A percentile compares a stretch with the other conserved stretches of the same genome.
Evolutionary conservation across 1,140 invertebrate genomes (phyloP).

Genomic region (Pseudobourletiella spinata): DNA sequence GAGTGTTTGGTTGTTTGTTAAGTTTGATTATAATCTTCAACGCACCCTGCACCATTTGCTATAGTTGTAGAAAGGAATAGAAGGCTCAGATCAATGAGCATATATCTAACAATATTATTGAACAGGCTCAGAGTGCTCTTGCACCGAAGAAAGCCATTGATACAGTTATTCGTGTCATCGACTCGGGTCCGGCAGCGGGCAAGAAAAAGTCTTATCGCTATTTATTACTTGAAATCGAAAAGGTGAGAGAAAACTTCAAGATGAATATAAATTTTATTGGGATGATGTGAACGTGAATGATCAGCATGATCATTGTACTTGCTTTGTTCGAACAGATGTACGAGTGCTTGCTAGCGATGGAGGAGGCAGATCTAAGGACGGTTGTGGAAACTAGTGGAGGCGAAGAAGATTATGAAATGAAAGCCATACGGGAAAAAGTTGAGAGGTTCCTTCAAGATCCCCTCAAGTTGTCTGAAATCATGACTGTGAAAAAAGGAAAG

Average conservation of each 20-base stretch:
- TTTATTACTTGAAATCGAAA: constrained; percentile 30
- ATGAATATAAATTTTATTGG: not conserved
- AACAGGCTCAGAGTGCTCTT: constrained; percentile 31
- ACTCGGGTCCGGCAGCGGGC: constrained; percentile 10
- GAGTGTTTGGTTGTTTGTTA: no score
- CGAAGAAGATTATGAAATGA: constrained; percentile 9
- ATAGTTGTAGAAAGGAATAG: no score
- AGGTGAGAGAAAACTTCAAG: constrained; percentile 7
- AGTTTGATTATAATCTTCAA: no score
- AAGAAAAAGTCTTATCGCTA: constrained; percentile 25
- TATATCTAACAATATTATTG: no score
- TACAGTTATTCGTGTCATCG: constrained; percentile 26
- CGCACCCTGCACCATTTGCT: no score
- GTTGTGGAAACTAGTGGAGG: constrained; percentile 15
- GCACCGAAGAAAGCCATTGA: constrained; percentile 32
- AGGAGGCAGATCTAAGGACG: constrained; percentile 23
- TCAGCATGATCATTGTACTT: no score
- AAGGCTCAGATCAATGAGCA: no score
- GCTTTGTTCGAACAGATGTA: no score
- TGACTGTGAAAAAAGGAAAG: constrained; percentile 26
- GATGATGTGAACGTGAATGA: no score
- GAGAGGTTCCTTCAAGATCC: constrained; percentile 10
- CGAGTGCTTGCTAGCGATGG: constrained; percentile 19
- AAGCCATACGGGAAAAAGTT: constrained; percentile 6
- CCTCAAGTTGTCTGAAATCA: constrained; percentile 10